phyloP scores from a whole-genome alignment of 2,888 invertebrate species.

The Cephus runcator region DNA sequence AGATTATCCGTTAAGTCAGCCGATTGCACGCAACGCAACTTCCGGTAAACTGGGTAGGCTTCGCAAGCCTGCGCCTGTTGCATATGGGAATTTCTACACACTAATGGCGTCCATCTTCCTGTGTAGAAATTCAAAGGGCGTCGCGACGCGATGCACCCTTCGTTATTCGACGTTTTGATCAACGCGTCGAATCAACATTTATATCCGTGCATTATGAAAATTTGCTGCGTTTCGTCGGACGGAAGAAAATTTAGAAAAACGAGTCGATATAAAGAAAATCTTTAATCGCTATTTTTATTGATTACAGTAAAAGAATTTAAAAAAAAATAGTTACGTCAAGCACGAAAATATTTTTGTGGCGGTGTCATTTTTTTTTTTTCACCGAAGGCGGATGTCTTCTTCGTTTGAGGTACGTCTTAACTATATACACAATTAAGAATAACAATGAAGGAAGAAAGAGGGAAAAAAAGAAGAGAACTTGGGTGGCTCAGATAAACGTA shows the following conservation, averaged over 20 bases:
- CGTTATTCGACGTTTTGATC: neutral
- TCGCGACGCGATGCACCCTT: neutral
- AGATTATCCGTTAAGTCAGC: slow-evolving; percentile 38
- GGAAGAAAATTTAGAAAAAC: neutral
- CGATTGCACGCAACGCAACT: slow-evolving; percentile 44
- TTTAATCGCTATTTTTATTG: neutral
- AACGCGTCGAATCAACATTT: neutral
- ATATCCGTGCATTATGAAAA: neutral
- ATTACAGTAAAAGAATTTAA: neutral
- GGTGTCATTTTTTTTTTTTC: neutral
- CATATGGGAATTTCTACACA: slow-evolving; percentile 14
- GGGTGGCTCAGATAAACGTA: slow-evolving; percentile 25
- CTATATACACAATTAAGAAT: neutral
- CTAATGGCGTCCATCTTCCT: neutral
- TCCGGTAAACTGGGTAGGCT: slow-evolving; percentile 28
- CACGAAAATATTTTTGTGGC: neutral
- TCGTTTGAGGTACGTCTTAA: neutral
- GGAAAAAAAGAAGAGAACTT: slow-evolving; percentile 6
- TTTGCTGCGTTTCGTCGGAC: neutral
- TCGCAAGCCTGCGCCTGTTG: slow-evolving; percentile 33
- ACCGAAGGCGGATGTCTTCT: neutral
- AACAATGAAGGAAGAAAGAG: neutral
- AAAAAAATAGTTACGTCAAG: neutral
- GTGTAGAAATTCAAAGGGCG: neutral
- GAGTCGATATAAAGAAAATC: neutral